phyloP scores from a whole-genome alignment of 2,888 invertebrate species.

The Coelogynopora nodosa region DNA sequence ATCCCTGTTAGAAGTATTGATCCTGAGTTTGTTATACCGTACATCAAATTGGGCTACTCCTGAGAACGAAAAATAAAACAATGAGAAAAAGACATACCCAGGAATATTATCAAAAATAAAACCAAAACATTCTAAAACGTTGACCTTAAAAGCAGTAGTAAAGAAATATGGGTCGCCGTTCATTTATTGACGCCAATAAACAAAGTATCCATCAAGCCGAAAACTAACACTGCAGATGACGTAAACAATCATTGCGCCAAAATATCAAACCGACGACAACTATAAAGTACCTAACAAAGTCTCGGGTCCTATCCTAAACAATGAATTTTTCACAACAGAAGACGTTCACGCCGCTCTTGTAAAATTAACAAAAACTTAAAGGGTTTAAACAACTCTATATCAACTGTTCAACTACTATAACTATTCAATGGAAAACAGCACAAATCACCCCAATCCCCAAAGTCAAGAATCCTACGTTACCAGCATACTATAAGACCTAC shows the following conservation, averaged over 20 bases:
- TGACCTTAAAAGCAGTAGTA: not conserved
- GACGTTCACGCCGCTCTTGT: not conserved
- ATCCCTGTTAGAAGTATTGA: not conserved
- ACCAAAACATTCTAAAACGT: not conserved
- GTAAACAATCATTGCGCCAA: not conserved
- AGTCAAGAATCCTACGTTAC: not conserved
- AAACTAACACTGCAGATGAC: not conserved
- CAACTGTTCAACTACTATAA: not conserved
- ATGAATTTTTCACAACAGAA: not conserved
- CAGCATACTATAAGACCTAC: not conserved
- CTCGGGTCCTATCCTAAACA: not conserved
- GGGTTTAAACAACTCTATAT: not conserved
- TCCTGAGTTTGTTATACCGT: not conserved
- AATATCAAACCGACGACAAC: not conserved
- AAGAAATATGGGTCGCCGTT: slow-evolving; percentile 12
- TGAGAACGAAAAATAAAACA: not conserved
- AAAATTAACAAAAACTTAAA: not conserved
- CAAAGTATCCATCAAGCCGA: not conserved
- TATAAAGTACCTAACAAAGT: not conserved
- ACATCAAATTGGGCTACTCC: not conserved
- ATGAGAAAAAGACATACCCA: not conserved
- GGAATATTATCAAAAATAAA: not conserved
- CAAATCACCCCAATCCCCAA: not conserved
- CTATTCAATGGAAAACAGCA: not conserved
- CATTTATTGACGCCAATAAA: not conserved